phyloP scores from a whole-genome alignment of 2,888 invertebrate species.

The Tachina fera region DNA sequence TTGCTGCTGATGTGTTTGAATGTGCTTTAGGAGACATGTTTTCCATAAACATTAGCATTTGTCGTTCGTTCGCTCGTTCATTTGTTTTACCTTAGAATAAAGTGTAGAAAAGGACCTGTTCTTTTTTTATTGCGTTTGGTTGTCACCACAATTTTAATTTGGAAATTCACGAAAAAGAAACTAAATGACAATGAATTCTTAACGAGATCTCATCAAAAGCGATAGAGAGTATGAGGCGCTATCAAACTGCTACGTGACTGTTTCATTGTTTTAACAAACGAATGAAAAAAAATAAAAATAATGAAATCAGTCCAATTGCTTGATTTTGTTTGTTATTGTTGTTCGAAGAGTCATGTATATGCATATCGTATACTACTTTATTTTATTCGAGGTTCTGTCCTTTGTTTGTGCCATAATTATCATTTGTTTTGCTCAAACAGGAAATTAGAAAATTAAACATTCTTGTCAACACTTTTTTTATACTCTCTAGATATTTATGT shows the following conservation, averaged over 20 bases:
- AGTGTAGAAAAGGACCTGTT: slow-evolving; percentile 35
- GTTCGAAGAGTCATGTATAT: slow-evolving; percentile 17
- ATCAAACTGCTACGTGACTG: slow-evolving; percentile 74
- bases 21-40: slow-evolving; percentile 61
- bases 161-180: slow-evolving; percentile 29
- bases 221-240: slow-evolving; percentile 70
- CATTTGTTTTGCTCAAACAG: slow-evolving; percentile 61
- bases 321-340: slow-evolving; percentile 18
- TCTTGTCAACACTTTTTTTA: slow-evolving; percentile 51
- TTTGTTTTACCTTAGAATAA: slow-evolving; percentile 33
- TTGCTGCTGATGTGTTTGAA: slow-evolving; percentile 23
- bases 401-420: slow-evolving; percentile 61
- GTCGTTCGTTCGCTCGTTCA: slow-evolving; percentile 10
- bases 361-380: slow-evolving; percentile 1
- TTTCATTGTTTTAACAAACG: slow-evolving; percentile 60
- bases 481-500: background rate
- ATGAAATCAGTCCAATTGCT: slow-evolving; percentile 10
- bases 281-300: slow-evolving; percentile 13
- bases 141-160: slow-evolving; percentile 66
- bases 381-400: slow-evolving; percentile 11
- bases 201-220: slow-evolving; percentile 69
- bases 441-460: slow-evolving; percentile 63
- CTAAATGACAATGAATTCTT: slow-evolving; percentile 67
- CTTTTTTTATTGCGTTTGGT: slow-evolving; percentile 23
- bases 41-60: slow-evolving; percentile 52